Percentiles rank a stretch among this genome's conserved stretches.
Conservation (phyloP, 1,140 invertebrate genomes). For the Schlechtendalia chinensis region DNA sequence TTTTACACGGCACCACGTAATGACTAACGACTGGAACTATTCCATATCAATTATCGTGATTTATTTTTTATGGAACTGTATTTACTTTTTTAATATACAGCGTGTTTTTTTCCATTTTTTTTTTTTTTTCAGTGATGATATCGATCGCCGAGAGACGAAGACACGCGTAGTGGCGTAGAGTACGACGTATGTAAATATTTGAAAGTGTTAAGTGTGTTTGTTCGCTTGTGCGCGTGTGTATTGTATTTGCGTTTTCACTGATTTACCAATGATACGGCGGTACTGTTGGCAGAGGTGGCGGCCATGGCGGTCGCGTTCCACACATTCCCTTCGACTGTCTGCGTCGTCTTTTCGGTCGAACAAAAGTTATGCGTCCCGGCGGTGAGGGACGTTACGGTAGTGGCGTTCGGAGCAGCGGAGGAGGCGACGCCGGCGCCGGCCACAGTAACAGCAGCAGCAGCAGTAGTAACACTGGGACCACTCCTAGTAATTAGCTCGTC, state of each 20-base stretch:
- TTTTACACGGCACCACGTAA: too few relatives aligned
- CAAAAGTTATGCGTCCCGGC: slow-evolving; percentile 70
- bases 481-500: slow-evolving; percentile 56
- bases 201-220: too few relatives aligned
- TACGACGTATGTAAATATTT: too few relatives aligned
- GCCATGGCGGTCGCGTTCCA: slow-evolving; percentile 46
- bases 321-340: slow-evolving; percentile 64
- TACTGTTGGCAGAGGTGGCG: neutral
- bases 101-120: too few relatives aligned
- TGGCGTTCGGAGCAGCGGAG: slow-evolving; percentile 61
- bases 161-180: too few relatives aligned
- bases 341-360: slow-evolving; percentile 84
- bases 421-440: slow-evolving; percentile 52
- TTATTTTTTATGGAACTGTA: too few relatives aligned
- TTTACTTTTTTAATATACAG: too few relatives aligned
- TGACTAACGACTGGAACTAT: too few relatives aligned
- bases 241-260: neutral
- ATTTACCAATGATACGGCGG: slow-evolving; percentile 41
- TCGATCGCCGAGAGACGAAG: too few relatives aligned
- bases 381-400: slow-evolving; percentile 70
- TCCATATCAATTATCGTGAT: too few relatives aligned
- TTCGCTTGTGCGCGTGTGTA: too few relatives aligned
- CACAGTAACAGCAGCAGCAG: slow-evolving; percentile 50
- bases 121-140: too few relatives aligned
- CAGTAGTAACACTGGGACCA: slow-evolving; percentile 54